These are phyloP conservation scores for Alitta virens DNA, from an alignment of 2,888 invertebrate species.

Conservation along the genomic window DNA sequence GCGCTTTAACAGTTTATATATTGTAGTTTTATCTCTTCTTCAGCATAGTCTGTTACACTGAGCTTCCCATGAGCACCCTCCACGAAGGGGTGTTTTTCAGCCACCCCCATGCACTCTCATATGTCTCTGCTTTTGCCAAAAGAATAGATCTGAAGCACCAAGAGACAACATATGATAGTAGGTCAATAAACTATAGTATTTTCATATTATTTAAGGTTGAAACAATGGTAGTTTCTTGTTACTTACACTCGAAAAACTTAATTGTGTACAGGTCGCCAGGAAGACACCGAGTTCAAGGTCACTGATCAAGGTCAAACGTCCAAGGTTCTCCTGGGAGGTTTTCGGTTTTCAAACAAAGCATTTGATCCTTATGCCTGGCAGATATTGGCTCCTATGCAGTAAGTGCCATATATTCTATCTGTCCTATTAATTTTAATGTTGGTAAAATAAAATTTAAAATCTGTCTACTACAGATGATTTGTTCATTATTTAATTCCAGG, in stretches of 20 bases:
- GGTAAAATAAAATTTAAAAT: not conserved
- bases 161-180: too few species aligned
- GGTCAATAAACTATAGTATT: too few species aligned
- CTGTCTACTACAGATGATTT: too few species aligned
- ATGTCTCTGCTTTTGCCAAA: constrained; percentile 4
- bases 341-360: constrained; percentile 38
- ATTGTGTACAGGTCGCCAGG: not conserved
- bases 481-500: too few species aligned
- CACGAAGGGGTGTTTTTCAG: constrained; percentile 13
- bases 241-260: too few species aligned
- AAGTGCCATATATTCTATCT: constrained; percentile 6
- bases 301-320: constrained; percentile 29
- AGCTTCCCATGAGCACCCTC: constrained; percentile 4
- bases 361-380: constrained; percentile 49
- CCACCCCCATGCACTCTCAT: constrained; percentile 2
- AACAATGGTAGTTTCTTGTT: too few species aligned
- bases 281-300: not conserved
- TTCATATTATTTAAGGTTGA: too few species aligned
- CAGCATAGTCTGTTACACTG: constrained; percentile 7
- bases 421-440: too few species aligned
- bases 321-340: constrained; percentile 45
- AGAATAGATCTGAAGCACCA: too few species aligned
- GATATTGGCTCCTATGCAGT: constrained; percentile 45
- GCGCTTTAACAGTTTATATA: too few species aligned
- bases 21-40: too few species aligned